These are phyloP conservation scores for Brachylomia viminalis DNA, from an alignment of 2,888 invertebrate genomes.

Conservation along the genomic window DNA sequence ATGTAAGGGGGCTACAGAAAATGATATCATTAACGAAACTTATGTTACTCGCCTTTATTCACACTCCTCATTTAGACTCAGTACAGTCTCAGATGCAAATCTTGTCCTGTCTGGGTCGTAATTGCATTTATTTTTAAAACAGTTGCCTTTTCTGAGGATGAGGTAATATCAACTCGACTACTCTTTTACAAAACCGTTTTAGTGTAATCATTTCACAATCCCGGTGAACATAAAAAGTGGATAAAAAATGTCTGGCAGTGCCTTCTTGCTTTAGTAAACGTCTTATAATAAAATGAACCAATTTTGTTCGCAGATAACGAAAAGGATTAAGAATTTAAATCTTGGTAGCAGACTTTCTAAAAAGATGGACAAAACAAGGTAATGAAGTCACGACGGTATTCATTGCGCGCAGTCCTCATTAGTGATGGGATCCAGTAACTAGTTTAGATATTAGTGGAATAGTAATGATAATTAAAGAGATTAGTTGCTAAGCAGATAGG, in stretches of 20 bases:
- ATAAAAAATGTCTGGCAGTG: conserved; percentile 38
- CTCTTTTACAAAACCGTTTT: conserved; percentile 38
- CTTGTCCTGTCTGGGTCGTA: conserved; percentile 44
- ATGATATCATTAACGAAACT: conserved; percentile 41
- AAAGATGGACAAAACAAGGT: conserved; percentile 75
- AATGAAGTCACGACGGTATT: conserved; percentile 70
- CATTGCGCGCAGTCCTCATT: conserved; percentile 67
- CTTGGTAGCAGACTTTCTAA: conserved; percentile 66
- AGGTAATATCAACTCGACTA: conserved; percentile 13
- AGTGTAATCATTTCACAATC: conserved; percentile 37
- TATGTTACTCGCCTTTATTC: conserved; percentile 32
- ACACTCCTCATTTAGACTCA: conserved; percentile 32
- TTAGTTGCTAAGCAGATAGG: background rate
- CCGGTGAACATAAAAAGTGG: conserved; percentile 34
- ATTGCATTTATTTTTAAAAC: conserved; percentile 52
- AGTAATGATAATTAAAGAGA: background rate
- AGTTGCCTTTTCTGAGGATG: conserved; percentile 19
- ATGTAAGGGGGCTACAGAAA: conserved; percentile 32
- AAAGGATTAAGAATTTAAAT: conserved; percentile 76
- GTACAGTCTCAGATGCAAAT: conserved; percentile 46
- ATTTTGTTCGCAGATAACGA: conserved; percentile 75
- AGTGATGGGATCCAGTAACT: conserved; percentile 12
- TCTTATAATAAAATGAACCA: conserved; percentile 75
- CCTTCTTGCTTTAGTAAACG: conserved; percentile 52
- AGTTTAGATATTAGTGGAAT: conserved; percentile 7